phyloP scores from a whole-genome alignment of 2,888 invertebrate species.

The Merodon equestris region DNA sequence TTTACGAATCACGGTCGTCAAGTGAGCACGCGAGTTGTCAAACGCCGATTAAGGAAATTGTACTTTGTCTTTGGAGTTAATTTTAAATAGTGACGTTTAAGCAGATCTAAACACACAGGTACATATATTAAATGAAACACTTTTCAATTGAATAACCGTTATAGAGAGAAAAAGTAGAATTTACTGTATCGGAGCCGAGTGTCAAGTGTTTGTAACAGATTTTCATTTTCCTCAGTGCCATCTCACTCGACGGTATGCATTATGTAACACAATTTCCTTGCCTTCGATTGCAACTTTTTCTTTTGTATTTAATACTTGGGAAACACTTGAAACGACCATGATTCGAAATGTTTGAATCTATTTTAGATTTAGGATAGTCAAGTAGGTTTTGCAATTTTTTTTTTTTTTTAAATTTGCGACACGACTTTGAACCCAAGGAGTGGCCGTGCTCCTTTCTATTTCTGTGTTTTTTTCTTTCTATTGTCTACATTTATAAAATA shows the following conservation, averaged over 20 bases:
- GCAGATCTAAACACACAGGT: constrained; percentile 72
- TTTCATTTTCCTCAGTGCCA: constrained; percentile 22
- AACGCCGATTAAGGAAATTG: constrained; percentile 72
- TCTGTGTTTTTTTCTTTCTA: background rate
- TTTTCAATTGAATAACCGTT: constrained; percentile 9
- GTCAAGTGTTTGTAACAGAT: constrained; percentile 19
- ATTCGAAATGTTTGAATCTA: background rate
- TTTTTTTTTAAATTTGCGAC: background rate
- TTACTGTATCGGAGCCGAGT: background rate
- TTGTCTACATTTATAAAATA: background rate
- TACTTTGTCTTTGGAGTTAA: constrained; percentile 77
- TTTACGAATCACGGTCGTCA: constrained; percentile 77
- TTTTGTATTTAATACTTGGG: constrained; percentile 4
- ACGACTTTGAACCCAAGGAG: constrained; percentile 11
- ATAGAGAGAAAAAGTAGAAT: constrained; percentile 4
- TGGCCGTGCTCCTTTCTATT: background rate
- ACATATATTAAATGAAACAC: constrained; percentile 34
- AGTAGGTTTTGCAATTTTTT: no score
- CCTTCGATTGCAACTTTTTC: background rate
- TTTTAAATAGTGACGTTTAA: constrained; percentile 78
- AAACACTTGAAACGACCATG: background rate
- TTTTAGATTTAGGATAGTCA: background rate
- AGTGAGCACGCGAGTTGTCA: constrained; percentile 77
- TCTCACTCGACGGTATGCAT: constrained; percentile 7
- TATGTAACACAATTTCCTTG: constrained; percentile 49